Base-by-base conservation (phyloP, 2,888 invertebrate species). In the Amitus sp. region DNA sequence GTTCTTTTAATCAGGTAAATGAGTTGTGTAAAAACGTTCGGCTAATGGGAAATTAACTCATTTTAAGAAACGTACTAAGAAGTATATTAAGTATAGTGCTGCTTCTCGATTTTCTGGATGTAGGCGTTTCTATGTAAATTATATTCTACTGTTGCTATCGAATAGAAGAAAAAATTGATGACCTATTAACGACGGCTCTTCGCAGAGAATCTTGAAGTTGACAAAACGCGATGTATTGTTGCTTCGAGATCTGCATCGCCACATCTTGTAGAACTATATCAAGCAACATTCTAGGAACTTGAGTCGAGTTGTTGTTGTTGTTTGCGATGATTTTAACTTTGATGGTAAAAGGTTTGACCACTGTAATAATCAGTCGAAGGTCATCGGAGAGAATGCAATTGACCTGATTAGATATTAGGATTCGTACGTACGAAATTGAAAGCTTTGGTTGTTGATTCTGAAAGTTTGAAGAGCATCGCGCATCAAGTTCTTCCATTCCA, bases 291-390 rank as follows among this genome's bases (percentile, higher is more conserved):
- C 89, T 86, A n/a, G 88, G 87, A 12, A 88, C 86, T 50, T 89
- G 85, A 0, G 86, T 85, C 20, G 43, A 7, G 66, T 87, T 85
- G 83, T 71, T 84, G 62, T 89, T 86, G 66, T 90, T 87, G 74
- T 89, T 90, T 69, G 92, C 87, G 34, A 92, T 88, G 46, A 92
- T 87, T 81, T 92, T 92, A 47, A 92, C 88, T 78, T 92, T 92
- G 55, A 90, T 88, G 0, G 91, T 89, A 66, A 92, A 89, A 1
- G 93, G 93, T 77, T 91, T 90, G 37, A 93, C 75, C 67, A 93
- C 93, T 93, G 82, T 7, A 43, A 43, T 17, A 6, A 27, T 3
- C 2, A n/a, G 10, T 19, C 12, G 23, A 27, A 46, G 3, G 13
- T 10, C 15, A 10, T 33, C 6, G 17, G 15, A 4, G 13, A 18